Conservation (phyloP, 1,140 invertebrate species). For the Hirudo medicinalis region DNA sequence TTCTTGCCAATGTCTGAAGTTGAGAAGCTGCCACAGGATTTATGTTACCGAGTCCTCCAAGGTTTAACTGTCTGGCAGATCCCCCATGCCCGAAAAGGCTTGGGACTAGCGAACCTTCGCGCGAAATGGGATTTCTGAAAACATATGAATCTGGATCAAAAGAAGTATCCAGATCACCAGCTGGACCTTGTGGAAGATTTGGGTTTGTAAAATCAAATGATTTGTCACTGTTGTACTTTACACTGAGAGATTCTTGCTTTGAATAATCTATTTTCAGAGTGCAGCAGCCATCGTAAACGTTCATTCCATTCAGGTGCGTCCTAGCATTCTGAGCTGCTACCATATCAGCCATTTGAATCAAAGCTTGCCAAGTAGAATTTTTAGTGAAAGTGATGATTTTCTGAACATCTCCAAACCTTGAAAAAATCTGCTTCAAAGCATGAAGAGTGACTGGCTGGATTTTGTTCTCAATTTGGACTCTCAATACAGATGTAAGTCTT, state of each 20-base stretch:
- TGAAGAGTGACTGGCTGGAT: not conserved
- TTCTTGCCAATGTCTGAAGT: too few species aligned
- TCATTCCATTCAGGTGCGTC: not conserved
- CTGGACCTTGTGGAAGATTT: not conserved
- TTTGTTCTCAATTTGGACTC: not conserved
- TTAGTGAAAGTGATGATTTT: conserved; percentile 5
- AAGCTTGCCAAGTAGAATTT: conserved; percentile 1
- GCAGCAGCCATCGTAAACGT: conserved; percentile 6
- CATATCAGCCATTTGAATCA: not conserved
- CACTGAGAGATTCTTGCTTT: not conserved
- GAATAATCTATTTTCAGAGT: conserved; percentile 7
- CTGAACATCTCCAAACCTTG: not conserved
- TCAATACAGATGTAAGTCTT: not conserved
- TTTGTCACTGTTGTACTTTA: not conserved
- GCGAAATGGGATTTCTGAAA: too few species aligned
- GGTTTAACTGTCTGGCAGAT: too few species aligned
- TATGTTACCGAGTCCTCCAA: too few species aligned
- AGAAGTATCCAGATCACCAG: not conserved
- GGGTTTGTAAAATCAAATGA: conserved; percentile 1
- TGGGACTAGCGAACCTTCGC: too few species aligned
- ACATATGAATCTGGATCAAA: too few species aligned
- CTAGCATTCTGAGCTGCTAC: not conserved
- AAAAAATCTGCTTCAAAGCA: conserved; percentile 10
- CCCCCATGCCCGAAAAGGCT: too few species aligned
- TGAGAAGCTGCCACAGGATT: too few species aligned